Evolutionary conservation across 2,113 vertebrate species (phyloP), one percentile per base, ranked within the genome.

Genomic region (Artemisiospiza belli): DNA sequence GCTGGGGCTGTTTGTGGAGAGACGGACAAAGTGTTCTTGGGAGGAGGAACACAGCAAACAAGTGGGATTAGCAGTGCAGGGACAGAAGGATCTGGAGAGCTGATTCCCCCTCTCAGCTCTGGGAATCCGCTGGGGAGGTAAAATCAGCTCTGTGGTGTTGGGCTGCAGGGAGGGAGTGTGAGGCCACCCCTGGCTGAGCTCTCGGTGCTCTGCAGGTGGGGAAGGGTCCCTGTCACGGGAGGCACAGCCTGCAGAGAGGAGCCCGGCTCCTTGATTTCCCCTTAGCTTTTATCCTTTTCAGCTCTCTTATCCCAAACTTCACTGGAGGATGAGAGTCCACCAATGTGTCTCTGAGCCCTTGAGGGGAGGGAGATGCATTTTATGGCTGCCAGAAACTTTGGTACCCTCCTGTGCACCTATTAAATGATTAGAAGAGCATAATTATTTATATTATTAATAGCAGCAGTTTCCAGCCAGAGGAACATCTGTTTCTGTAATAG

Each of bases 361-460:
- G 15, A 83, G 64, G 62, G 69, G 73, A 57, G 23, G 49, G 76
- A 92, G 58, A 24, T 37, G 46, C 61, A 49, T 84, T 91, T 91
- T 61, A 64, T 46, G 69, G 23, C 81, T 91, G 57, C 84, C 55
- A 79, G 89, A 61, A 70, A 68, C 72, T 68, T 83, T 89, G 89
- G 41, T 92, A 57, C 81, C 81, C 87, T 92, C 62, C 84, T 88
- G 83, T 94, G 89, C 72, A 83, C 68, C 80, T 92, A 85, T 89
- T 95, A 92, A 89, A 89, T 95, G 33, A 91, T 91, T 91, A 89
- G 81, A 83, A 91, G 69, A 91, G 70, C 31, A 28, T 79, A 72
- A 94, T 94, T 95, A 94, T 95, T 95, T 91, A 57, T 92, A 59
- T 89, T 92, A 89, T 92, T 95, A 91, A 66, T 92, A 95, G 95